Evolutionary conservation across 2,113 vertebrate genomes (phyloP), one percentile per base, ranked within the genome.

Genomic region (Ceratotherium simum): DNA sequence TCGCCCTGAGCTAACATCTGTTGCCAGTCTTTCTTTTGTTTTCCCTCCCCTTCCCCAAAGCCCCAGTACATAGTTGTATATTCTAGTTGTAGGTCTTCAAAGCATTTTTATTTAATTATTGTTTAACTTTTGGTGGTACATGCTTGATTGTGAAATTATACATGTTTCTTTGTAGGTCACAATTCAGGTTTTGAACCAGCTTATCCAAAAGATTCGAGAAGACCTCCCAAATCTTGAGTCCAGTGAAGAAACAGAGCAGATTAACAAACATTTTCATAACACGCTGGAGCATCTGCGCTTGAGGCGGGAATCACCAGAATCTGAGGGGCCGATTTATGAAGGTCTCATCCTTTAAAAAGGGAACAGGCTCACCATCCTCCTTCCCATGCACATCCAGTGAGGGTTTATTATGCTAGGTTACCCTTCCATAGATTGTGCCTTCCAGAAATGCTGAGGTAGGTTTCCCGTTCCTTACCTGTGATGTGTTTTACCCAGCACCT

Each of bases 211-310:
- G 98, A 99, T 99, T 98, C 98, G 99, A 97, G 99, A 99, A 98
- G 99, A 99, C 97, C 99, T 99, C 46, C 99, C 99, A 69, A 99
- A 99, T 98, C 99, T 99, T 69, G 99, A 99, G 97, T 99, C 99
- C 51, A 99, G 99, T 76, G 99, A 99, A 98, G 99, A 99, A 98
- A 99, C 99, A 0, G 99, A 99, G 98, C 99, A 99, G 98, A 99
- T 99, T 98, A 99, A 99, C 99, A 99, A 99, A 99, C 99, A 99
- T 98, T 99, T 99, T 98, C 99, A 99, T 96, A 99, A 99, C 98
- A 99, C 99, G 48, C 99, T 99, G 99, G 99, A 99, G 98, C 99
- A 99, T 94, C 99, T 99, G 96, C 99, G 99, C 86, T 98, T 99
- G 98, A 99, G 99, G 98, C 99, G 99, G 95, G 99, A 99, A 75